Evolutionary conservation across 2,797 vertebrate species (phyloP), one percentile per base, ranked within the genome.

Genomic region (Acrossocheilus wenchowensis): DNA sequence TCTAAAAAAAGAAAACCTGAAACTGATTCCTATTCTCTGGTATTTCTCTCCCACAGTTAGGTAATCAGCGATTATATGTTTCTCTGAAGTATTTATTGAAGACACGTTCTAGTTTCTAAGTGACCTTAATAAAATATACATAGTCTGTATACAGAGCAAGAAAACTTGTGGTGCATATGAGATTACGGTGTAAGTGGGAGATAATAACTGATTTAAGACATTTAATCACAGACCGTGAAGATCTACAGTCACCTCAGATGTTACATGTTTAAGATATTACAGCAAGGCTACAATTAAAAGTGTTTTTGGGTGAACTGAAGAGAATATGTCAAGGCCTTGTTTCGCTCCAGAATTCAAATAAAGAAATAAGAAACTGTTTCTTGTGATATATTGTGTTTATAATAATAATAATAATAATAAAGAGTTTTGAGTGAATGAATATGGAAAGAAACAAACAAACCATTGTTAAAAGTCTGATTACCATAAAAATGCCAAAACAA

Each of bases 151-250:
- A 30, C 72, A 73, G 19, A 64, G 78, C 50, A 45, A 39, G 69
- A 62, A 15, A 64, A 26, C 11, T 48, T 60, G 66, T 75, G 81
- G 45, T 60, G 14, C 10, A 68, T 78, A 15, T 5, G 4, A 78
- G 50, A 82, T 81, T 78, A 48, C 72, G 74, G 50, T 54, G 43
- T 52, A 74, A 6, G 30, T 77, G 30, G 34, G 60, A 48, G 52
- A 81, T 82, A 78, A 72, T 82, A 39, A 79, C 54, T 17, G 64
- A 34, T 78, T 82, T 60, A 34, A 21, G 60, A 48, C 39, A 43
- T 87, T 85, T 75, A 82, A 74, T 82, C 78, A 71, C 60, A 82
- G 72, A 87, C 81, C 62, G 66, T 50, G 81, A 57, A 41, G 10
- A 82, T 30, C 4, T 64, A n/a, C 23, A 30, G 36, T 69, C 71